Evolutionary conservation across 2,888 invertebrate species (phyloP).

Genomic region (Carterocephalus palaemon): DNA sequence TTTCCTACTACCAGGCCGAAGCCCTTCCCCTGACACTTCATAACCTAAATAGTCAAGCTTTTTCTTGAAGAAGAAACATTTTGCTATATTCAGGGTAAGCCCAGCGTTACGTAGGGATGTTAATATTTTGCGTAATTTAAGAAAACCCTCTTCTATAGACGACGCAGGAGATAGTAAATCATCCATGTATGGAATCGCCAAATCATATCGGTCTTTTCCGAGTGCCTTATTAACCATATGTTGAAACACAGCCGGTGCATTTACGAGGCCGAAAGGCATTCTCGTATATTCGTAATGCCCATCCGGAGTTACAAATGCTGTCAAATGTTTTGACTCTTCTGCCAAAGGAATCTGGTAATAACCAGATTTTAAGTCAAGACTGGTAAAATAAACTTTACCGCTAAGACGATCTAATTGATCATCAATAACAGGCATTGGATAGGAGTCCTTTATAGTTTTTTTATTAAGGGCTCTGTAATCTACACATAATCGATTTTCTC

Average conservation of each 20-base stretch:
- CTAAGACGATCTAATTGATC: slow-evolving; percentile 18
- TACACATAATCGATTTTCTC: slow-evolving; percentile 31
- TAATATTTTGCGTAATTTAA: background rate
- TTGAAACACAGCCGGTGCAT: slow-evolving; percentile 40
- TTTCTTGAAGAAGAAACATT: background rate
- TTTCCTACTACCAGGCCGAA: slow-evolving; percentile 21
- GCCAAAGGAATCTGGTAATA: slow-evolving; percentile 32
- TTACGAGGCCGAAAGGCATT: slow-evolving; percentile 33
- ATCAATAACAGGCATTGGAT: slow-evolving; percentile 31
- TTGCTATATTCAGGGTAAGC: background rate
- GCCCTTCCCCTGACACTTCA: slow-evolving; percentile 18
- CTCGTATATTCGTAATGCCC: slow-evolving; percentile 24
- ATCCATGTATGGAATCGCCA: slow-evolving; percentile 16
- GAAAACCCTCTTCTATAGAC: background rate
- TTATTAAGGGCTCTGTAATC: slow-evolving; percentile 28
- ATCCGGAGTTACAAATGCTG: slow-evolving; percentile 27
- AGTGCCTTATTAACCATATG: slow-evolving; percentile 28
- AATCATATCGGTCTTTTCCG: background rate
- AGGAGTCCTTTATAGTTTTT: slow-evolving; percentile 21
- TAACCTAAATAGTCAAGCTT: slow-evolving; percentile 8
- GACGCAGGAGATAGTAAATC: slow-evolving; percentile 1
- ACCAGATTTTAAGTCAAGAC: slow-evolving; percentile 13
- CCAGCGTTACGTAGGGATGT: slow-evolving; percentile 2
- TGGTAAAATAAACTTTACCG: slow-evolving; percentile 15
- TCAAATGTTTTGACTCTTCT: slow-evolving; percentile 24